Evolutionary conservation across 2,888 invertebrate genomes (phyloP), one percentile per base, ranked within the genome.

Genomic region (Isoperla grammatica): DNA sequence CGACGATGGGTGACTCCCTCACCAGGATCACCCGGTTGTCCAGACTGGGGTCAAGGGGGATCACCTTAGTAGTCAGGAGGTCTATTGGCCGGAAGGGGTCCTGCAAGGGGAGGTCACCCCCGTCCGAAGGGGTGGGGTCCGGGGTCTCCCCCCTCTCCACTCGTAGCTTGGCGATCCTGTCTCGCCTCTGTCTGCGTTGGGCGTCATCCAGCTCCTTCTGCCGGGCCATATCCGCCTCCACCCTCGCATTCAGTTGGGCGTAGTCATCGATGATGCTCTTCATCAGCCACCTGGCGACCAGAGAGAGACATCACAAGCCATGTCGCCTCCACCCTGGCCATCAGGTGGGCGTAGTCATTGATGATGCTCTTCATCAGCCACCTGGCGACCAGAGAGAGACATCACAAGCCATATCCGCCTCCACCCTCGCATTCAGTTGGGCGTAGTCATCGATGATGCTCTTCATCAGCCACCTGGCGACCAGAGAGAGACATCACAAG

Each of bases 261-360:
- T 84, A 88, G 64, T 86, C 79, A n/a, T 77, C 75, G 3, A 81
- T 77, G n/a, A 90, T 84, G 62, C 82, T 82, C 68, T 81, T 81
- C 20, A 89, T 72, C 12, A 90, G 74, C 90, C 90, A 87, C 59
- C 73, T 74, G 57, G 11, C 17, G 39, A 20, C 42, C 2, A 20
- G 40, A 2, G 11, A 40, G n/a, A 2, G n/a, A 35, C 15, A 23
- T 11, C n/a, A n/a, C n/a, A n/a, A n/a, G n/a, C n/a, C n/a, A n/a
- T n/a, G n/a, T n/a, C n/a, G n/a, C n/a, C n/a, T n/a, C n/a, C n/a
- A n/a, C n/a, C n/a, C n/a, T n/a, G n/a, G n/a, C n/a, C n/a, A n/a
- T n/a, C n/a, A n/a, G n/a, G n/a, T n/a, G n/a, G n/a, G n/a, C n/a
- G n/a, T n/a, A n/a, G n/a, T n/a, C n/a, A n/a, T n/a, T n/a, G n/a